Evolutionary conservation across 2,113 vertebrate species (phyloP).

Genomic region (Plestiodon gilberti): DNA sequence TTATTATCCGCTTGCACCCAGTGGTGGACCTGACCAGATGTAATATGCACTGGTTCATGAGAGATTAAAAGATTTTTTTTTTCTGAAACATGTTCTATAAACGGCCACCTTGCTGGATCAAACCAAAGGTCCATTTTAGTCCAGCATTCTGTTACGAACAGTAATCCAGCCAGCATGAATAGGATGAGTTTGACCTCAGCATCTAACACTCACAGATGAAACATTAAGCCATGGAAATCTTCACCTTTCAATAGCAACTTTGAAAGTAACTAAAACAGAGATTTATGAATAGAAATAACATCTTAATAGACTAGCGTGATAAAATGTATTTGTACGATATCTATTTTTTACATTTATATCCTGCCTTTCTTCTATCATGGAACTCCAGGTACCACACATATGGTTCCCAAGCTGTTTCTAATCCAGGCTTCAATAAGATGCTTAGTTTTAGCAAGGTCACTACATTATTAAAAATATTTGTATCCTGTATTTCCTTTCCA

Average conservation of each 20-base stretch:
- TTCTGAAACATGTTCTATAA: background rate
- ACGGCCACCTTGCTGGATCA: background rate
- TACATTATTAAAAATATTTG: no score
- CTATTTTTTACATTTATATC: background rate
- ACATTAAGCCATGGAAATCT: background rate
- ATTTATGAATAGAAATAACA: background rate
- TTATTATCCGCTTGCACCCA: background rate
- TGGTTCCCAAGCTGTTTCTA: background rate
- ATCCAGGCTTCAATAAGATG: background rate
- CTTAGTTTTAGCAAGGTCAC: background rate
- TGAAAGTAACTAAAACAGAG: background rate
- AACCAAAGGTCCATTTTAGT: background rate
- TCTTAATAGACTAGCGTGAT: background rate
- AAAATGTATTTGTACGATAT: background rate
- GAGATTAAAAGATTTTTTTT: background rate
- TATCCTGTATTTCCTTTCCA: no score
- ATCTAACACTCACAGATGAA: background rate
- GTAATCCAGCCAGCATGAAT: background rate
- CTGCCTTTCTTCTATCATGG: background rate
- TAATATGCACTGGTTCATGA: background rate
- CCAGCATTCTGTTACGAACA: background rate
- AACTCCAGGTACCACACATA: background rate
- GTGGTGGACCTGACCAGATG: background rate
- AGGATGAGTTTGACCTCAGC: background rate
- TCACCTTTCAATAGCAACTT: background rate